Evolutionary conservation across 1,140 invertebrate genomes (phyloP).

Genomic region (Teleogryllus occipitalis): DNA sequence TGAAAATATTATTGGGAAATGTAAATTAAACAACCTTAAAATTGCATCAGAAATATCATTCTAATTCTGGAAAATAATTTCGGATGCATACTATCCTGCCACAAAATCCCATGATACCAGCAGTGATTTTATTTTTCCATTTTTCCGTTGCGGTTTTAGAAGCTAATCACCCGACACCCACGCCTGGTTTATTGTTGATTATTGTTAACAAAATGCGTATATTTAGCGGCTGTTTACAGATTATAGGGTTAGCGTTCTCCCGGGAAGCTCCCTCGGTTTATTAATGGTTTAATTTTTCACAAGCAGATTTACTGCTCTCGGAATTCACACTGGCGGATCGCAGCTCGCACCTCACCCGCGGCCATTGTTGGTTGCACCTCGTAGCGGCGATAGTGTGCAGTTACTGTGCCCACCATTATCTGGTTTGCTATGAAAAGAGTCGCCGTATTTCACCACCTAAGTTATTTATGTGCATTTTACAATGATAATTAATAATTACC

Average conservation of each 20-base stretch:
- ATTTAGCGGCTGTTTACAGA: not conserved
- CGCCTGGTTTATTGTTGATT: not conserved
- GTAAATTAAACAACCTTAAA: too few species aligned
- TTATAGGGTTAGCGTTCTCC: not conserved
- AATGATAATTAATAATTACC: conserved; percentile 1
- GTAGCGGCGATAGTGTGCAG: not conserved
- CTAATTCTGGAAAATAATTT: too few species aligned
- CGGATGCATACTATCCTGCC: too few species aligned
- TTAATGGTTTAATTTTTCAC: not conserved
- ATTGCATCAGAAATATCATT: too few species aligned
- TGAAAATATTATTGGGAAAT: too few species aligned
- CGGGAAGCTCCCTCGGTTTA: not conserved
- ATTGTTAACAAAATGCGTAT: not conserved
- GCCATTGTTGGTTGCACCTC: not conserved
- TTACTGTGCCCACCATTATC: not conserved
- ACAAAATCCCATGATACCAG: too few species aligned
- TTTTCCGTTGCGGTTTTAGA: too few species aligned
- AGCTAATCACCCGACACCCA: too few species aligned
- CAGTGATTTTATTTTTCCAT: too few species aligned
- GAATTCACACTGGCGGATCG: not conserved
- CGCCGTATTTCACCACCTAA: not conserved
- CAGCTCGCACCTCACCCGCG: too few species aligned
- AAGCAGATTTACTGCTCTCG: not conserved
- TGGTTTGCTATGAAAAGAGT: not conserved
- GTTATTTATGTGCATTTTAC: not conserved